Evolutionary conservation across 2,888 invertebrate genomes (phyloP), one percentile per base, ranked within the genome.

Genomic region (Macaria notata): DNA sequence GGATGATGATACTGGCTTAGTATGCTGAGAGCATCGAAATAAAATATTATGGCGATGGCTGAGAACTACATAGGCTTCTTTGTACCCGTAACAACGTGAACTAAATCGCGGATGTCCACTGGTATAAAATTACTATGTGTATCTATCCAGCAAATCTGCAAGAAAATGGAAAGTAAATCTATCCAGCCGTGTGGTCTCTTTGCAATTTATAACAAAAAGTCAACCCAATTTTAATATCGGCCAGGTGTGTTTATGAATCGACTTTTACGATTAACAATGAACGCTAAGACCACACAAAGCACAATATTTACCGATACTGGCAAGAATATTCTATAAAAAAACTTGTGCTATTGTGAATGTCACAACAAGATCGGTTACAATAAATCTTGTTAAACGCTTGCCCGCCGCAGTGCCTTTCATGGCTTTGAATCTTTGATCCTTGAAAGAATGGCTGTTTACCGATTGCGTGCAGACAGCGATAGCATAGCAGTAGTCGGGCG

Each of bases 311-410:
- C 87, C 84, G 81, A 79, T 76, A 78, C 86, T 83, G 81, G 79
- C 76, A 81, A 82, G 80, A 80, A 82, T 73, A 71, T 69, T 19
- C 19, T 19, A 19, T 19, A 19, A 19, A 19, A 19, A 19, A 19
- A 19, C 19, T 19, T 64, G 70, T 71, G 69, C 84, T 70, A 86
- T 90, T 89, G 88, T 88, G 74, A 76, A 76, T 88, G 90, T 90
- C 90, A 91, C 87, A 91, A 91, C 90, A 91, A 81, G 90, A 91
- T 91, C 90, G 78, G 88, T 89, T 88, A 88, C 90, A 90, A 91
- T 91, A 91, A 91, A 91, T 90, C 90, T 90, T 90, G 90, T 90
- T 89, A 90, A 81, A 84, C 77, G 78, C 80, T 75, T 64, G 68
- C 72, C 78, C 78, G 81, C 82, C 86, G 80, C 83, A 81, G 75